Evolutionary conservation across 2,113 vertebrate genomes (phyloP).

Genomic region (Petroica traversi): DNA sequence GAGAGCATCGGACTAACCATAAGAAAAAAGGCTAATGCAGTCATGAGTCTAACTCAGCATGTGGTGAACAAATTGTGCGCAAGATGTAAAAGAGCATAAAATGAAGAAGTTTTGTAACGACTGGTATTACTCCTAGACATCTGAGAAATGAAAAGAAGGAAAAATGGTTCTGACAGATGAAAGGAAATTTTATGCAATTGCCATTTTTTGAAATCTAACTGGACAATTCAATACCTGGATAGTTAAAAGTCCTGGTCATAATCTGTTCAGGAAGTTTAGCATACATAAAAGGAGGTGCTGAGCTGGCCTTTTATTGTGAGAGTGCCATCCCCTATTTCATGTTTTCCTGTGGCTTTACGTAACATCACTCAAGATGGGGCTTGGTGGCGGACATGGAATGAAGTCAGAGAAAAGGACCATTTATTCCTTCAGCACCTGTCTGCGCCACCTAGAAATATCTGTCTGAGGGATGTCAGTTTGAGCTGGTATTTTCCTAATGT

Average conservation of each 20-base stretch:
- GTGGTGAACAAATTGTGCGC: not conserved
- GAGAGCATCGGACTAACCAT: not conserved
- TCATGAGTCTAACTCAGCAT: not conserved
- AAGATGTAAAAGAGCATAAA: not conserved
- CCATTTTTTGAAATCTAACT: not conserved
- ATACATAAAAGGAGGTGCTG: not conserved
- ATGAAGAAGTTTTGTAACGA: not conserved
- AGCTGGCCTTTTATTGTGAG: not conserved
- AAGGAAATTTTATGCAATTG: not conserved
- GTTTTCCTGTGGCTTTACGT: not conserved
- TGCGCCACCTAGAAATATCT: not conserved
- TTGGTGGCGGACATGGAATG: not conserved
- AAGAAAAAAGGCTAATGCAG: not conserved
- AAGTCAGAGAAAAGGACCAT: not conserved
- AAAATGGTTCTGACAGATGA: not conserved
- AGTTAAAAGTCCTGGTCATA: not conserved
- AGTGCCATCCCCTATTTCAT: not conserved
- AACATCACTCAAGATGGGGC: not conserved
- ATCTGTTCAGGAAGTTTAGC: not conserved
- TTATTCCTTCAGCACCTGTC: not conserved
- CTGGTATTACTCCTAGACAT: not conserved
- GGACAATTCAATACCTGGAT: not conserved
- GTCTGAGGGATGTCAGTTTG: not conserved
- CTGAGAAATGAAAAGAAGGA: not conserved
- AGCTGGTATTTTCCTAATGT: not conserved